Evolutionary conservation across 2,797 vertebrate species (phyloP), one percentile per base, ranked within the genome.

Genomic region (Carcharodon carcharias): DNA sequence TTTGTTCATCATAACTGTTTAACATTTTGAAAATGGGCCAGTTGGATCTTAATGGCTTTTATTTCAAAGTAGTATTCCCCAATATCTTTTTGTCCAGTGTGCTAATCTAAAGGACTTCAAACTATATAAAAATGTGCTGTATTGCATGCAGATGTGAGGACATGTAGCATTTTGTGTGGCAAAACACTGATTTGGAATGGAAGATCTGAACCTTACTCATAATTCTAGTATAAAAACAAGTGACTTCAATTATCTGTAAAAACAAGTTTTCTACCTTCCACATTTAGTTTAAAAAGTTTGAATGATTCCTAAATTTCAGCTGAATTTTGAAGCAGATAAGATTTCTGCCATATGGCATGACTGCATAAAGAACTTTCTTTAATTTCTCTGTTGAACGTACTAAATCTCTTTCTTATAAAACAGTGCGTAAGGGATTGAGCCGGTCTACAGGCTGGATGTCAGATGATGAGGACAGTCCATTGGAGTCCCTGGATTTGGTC

Each of bases 401-500:
- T 63, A 95, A 96, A 85, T 21, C 96, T 97, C 96, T 96, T 96
- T 8, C 40, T 5, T 65, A 96, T 97, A 99, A 50, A 50, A 99
- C 99, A 98, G 99, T 99, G 96, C 98, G 99, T 73, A 98, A 98
- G 96, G 97, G 98, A 96, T 98, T 99, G 96, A 97, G 98, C 58
- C 98, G 99, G 31, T 97, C 99, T 0, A 98, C 97, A 7, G 99
- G 99, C 96, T 99, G 99, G 99, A 98, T 99, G 96, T 98, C 98
- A 0, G 99, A 99, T 91, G 99, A 99, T 0, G 99, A 99, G 96
- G 99, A 99, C 97, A 98, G 98, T 31, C 98, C 99, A 1, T 98
- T 99, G 97, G 99, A 99, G 54, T 99, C 99, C 96, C 97, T 99
- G 97, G 99, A 99, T 97, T 98, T 99, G 96, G 99, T 99, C 96